Evolutionary conservation across 1,140 invertebrate species (phyloP), one percentile per base, ranked within the genome.

Genomic region (Propsilocerus akamusi): DNA sequence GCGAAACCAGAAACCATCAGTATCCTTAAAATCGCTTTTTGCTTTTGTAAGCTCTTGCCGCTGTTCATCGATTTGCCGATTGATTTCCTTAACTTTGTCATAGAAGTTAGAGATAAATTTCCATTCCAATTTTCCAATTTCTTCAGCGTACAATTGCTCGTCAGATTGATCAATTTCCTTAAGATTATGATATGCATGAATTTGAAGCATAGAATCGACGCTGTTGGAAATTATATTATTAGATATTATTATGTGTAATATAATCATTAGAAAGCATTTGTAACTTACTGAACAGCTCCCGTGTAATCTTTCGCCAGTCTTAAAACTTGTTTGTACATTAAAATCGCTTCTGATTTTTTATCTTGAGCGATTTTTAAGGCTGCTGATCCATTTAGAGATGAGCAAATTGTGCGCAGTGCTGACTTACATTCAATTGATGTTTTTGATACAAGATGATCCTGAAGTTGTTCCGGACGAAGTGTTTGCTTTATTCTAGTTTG

Each of bases 161-260:
- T 56, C 3, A 79, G 61, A 7, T 75, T 78, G 12, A 65, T 70
- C 6, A 2, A 75, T 51, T 59, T 80, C 72, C 7, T 69, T 58
- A 23, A 85, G 62, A 62, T 87, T 87, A 54, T 80, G 68, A 47
- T 81, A 59, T 0, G 80, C 72, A 64, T 87, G 83, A 24, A 86
- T 72, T 54, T 75, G 69, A 54, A 75, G 63, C 25, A 72, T 59
- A 46, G 65, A 71, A 56, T 72, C 70, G 25, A 73, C 62, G 3
- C 58, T 63, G 34, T 55, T 56, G 24, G 28, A 6, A 30, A 11
- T 3, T 3, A 30, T 3, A 30, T 3, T 8, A 30, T 30, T 8
- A n/a, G n/a, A n/a, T n/a, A n/a, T n/a, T n/a, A n/a, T n/a, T n/a
- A n/a, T n/a, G n/a, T n/a, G n/a, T n/a, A n/a, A n/a, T n/a, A n/a